Evolutionary conservation across 2,797 vertebrate genomes (phyloP), one percentile per base, ranked within the genome.

Genomic region (Onychomys arenicola): DNA sequence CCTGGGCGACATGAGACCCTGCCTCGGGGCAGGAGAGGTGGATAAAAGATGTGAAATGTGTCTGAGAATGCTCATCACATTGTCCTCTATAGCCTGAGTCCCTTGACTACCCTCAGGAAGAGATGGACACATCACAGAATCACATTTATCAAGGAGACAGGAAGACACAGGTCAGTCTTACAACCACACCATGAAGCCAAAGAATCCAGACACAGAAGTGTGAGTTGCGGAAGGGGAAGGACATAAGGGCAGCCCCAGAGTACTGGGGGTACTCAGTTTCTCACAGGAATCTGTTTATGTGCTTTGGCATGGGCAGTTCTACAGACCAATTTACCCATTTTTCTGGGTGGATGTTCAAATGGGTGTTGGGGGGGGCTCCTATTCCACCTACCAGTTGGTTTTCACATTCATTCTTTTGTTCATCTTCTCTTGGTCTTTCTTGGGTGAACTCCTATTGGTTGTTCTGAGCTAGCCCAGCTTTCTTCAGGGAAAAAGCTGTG

Each of bases 401-500:
- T 32, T 77, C 43, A 0, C 16, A 17, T 13, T 0, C 0, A 1
- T 0, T 5, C 52, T 19, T 32, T 40, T 2, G 37, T 25, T 40
- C 10, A 2, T 1, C 23, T n/a, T 86, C 32, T 32, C 82, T 77
- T 21, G 13, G 83, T 61, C 67, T 92, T 7, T 78, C 65, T 90
- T 12, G 73, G 61, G 34, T 6, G n/a, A 71, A 25, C 11, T 91
- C 40, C 23, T 65, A 6, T 75, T 0, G 0, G 27, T 25, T 0
- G 6, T 34, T 81, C 78, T 52, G 77, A 73, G 11, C 52, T 57
- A 40, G 83, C 67, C 32, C 34, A 6, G 71, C 2, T n/a, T 10
- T 86, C n/a, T 1, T 23, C 4, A 8, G 29, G 65, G 17, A 19
- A 57, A 57, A 34, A 52, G 1, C 25, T 34, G 19, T 57, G n/a